Conservation (phyloP, 2,797 vertebrate genomes). For the Danio albolineatus region DNA sequence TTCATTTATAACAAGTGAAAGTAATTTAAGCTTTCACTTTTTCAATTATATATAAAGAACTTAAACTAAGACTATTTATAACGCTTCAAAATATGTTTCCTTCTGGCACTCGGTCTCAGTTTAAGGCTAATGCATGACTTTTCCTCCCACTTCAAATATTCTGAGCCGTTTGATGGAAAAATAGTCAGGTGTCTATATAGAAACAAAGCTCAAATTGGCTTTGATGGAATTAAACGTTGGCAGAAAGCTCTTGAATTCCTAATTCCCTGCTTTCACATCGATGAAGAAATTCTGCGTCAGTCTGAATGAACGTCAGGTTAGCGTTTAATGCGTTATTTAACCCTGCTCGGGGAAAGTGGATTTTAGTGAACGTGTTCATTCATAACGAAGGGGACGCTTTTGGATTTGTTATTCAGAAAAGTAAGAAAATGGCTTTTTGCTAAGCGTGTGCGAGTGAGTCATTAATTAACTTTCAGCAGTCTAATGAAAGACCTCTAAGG, state of each 20-base stretch:
- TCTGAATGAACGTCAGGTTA: neutral
- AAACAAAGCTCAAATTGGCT: neutral
- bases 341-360: neutral
- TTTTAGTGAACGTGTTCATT: neutral
- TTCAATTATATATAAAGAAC: neutral
- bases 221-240: neutral
- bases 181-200: neutral
- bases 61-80: constrained; percentile 15
- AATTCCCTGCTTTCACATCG: neutral
- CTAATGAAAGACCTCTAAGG: constrained; percentile 41
- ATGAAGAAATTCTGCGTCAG: neutral
- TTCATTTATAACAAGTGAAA: too few relatives aligned
- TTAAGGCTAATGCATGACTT: constrained; percentile 7
- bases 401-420: too few relatives aligned
- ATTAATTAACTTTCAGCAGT: constrained; percentile 39
- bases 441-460: neutral
- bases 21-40: too few relatives aligned
- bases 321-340: neutral
- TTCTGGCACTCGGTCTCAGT: neutral
- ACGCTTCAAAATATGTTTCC: neutral
- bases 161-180: neutral
- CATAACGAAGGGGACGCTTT: neutral
- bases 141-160: constrained; percentile 16
- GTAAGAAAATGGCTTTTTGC: too few relatives aligned
- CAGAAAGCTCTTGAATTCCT: neutral